Percentiles rank a stretch among this genome's conserved stretches.
Evolutionary conservation across 2,888 invertebrate genomes (phyloP).

Genomic region (Lepidocyrtinus sp.): DNA sequence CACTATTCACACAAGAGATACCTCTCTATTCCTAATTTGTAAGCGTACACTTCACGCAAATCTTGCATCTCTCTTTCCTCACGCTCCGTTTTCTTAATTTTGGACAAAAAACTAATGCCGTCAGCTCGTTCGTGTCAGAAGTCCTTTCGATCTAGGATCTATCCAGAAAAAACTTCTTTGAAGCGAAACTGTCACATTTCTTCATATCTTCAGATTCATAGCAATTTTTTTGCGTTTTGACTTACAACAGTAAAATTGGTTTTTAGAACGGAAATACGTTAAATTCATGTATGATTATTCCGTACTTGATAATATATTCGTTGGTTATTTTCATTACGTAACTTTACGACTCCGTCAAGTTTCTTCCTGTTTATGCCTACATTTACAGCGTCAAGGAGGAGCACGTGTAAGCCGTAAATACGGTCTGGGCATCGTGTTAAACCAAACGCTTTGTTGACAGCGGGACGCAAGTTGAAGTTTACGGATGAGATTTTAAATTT

Average conservation of each 20-base stretch:
- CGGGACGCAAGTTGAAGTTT: too few relatives aligned
- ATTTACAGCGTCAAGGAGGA: conserved; percentile 17
- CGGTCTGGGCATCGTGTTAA: too few relatives aligned
- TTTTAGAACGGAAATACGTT: background rate
- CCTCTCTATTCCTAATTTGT: background rate
- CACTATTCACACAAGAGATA: background rate
- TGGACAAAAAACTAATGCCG: background rate
- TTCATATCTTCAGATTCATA: background rate
- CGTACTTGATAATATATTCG: background rate
- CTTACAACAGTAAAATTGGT: background rate
- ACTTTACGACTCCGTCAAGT: conserved; percentile 8
- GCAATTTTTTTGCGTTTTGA: background rate
- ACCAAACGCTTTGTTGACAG: too few relatives aligned
- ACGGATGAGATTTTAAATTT: too few relatives aligned
- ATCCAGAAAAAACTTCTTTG: conserved; percentile 46
- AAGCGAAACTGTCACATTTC: conserved; percentile 39
- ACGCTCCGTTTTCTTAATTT: conserved; percentile 9
- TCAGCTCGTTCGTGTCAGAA: conserved; percentile 17
- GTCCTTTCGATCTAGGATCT: conserved; percentile 55
- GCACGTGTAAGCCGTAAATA: conserved; percentile 33
- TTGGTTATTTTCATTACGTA: conserved; percentile 18
- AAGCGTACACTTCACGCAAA: background rate
- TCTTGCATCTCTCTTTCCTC: background rate
- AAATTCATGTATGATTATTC: conserved; percentile 10
- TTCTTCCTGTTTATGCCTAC: conserved; percentile 13